These are phyloP conservation scores for Eupithecia subumbrata DNA, from an alignment of 2,888 invertebrate species.

Conservation along the genomic window DNA sequence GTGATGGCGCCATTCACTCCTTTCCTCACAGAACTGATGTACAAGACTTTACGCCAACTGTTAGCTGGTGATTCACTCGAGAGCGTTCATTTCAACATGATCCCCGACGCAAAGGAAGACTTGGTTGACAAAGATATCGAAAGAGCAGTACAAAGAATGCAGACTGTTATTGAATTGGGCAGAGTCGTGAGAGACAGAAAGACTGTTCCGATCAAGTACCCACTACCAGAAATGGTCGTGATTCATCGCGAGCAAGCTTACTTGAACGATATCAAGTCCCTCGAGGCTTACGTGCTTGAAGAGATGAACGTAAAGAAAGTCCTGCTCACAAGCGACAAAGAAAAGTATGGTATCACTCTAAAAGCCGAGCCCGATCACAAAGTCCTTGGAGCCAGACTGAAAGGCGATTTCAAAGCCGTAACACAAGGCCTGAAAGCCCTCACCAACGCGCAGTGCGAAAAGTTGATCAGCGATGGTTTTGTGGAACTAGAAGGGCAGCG, in stretches of 20 bases:
- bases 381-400: conserved; percentile 93
- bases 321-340: conserved; percentile 94
- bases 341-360: conserved; percentile 95
- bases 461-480: conserved; percentile 87
- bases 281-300: conserved; percentile 94
- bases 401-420: conserved; percentile 95
- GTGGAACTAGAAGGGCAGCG: conserved; percentile 90
- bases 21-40: conserved; percentile 97
- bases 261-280: conserved; percentile 89
- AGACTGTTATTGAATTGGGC: conserved; percentile 96
- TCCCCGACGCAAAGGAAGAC: conserved; percentile 88
- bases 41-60: conserved; percentile 91
- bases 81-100: conserved; percentile 96
- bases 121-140: conserved; percentile 95
- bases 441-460: conserved; percentile 90
- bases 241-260: conserved; percentile 93
- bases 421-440: conserved; percentile 91
- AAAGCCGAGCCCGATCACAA: conserved; percentile 98
- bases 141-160: conserved; percentile 95
- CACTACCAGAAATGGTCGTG: conserved; percentile 97
- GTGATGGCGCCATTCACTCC: conserved; percentile 99
- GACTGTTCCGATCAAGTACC: conserved; percentile 97
- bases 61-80: conserved; percentile 82
- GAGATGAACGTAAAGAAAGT: conserved; percentile 96
- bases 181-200: conserved; percentile 96